These are phyloP conservation scores for Crepidodera aurea DNA, from an alignment of 2,888 invertebrate species.

Conservation along the genomic window DNA sequence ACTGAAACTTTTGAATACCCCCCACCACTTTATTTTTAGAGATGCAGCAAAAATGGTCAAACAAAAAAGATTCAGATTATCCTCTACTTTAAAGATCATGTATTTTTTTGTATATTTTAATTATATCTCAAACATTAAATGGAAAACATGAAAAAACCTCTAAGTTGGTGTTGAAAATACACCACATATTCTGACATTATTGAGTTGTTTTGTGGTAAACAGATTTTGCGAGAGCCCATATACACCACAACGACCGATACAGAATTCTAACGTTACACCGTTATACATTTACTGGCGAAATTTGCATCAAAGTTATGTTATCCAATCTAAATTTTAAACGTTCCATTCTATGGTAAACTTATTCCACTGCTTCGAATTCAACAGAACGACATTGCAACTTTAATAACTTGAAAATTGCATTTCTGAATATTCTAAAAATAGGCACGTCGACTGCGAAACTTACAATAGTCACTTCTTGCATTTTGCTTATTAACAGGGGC, in stretches of 20 bases:
- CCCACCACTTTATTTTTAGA: no score
- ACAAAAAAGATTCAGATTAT: no score
- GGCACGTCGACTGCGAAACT: conserved; percentile 15
- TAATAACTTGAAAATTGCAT: conserved; percentile 40
- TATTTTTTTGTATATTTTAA: no score
- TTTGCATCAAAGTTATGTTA: conserved; percentile 36
- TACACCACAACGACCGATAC: neutral
- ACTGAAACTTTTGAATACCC: no score
- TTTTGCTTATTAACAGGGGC: neutral
- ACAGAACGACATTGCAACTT: conserved; percentile 36
- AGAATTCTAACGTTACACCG: neutral
- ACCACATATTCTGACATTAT: neutral
- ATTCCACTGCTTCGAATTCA: conserved; percentile 35
- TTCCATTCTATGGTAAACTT: conserved; percentile 34
- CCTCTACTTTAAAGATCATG: no score
- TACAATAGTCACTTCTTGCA: neutral
- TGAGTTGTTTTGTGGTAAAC: neutral
- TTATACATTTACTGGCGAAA: conserved; percentile 10
- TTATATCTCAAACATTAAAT: no score
- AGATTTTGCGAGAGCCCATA: neutral
- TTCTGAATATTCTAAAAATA: conserved; percentile 25
- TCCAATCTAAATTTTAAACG: conserved; percentile 41
- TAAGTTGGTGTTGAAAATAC: no score
- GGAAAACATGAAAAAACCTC: no score
- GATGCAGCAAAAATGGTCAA: no score